A percentile compares a stretch with the other conserved stretches of the same genome.
Evolutionary conservation across 2,888 invertebrate genomes (phyloP).

Genomic region (Rhorus exstirpatorius): DNA sequence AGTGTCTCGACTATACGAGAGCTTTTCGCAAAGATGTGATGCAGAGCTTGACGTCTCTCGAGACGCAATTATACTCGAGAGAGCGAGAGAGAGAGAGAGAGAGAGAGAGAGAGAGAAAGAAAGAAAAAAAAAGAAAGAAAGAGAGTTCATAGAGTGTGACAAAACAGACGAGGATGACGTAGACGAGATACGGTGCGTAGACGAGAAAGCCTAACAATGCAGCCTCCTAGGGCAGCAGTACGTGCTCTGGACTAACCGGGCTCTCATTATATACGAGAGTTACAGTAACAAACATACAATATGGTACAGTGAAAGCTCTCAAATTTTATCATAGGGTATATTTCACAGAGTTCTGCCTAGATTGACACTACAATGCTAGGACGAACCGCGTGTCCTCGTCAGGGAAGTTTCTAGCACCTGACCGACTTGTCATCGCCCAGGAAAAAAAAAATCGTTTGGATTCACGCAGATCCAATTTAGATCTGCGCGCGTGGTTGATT

Average conservation of each 20-base stretch:
- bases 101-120: not conserved
- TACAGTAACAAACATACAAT: constrained; percentile 44
- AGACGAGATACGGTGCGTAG: constrained; percentile 19
- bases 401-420: too few relatives aligned
- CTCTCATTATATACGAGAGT: constrained; percentile 50
- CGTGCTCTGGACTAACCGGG: constrained; percentile 65
- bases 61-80: constrained; percentile 66
- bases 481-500: too few relatives aligned
- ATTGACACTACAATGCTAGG: too few relatives aligned
- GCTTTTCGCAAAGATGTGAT: constrained; percentile 45
- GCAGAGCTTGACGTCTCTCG: constrained; percentile 58
- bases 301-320: too few relatives aligned
- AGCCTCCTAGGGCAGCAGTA: constrained; percentile 33
- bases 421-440: too few relatives aligned
- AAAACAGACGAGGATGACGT: constrained; percentile 21
- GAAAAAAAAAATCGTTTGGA: too few relatives aligned
- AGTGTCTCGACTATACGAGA: constrained; percentile 65
- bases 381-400: too few relatives aligned
- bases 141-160: constrained; percentile 11
- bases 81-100: constrained; percentile 27
- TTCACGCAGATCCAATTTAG: too few relatives aligned
- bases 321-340: too few relatives aligned
- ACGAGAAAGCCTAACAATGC: constrained; percentile 55
- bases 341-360: too few relatives aligned
- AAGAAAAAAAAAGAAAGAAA: not conserved